phyloP scores from a whole-genome alignment of 1,140 invertebrate species.

The Cotesia chilonis region DNA sequence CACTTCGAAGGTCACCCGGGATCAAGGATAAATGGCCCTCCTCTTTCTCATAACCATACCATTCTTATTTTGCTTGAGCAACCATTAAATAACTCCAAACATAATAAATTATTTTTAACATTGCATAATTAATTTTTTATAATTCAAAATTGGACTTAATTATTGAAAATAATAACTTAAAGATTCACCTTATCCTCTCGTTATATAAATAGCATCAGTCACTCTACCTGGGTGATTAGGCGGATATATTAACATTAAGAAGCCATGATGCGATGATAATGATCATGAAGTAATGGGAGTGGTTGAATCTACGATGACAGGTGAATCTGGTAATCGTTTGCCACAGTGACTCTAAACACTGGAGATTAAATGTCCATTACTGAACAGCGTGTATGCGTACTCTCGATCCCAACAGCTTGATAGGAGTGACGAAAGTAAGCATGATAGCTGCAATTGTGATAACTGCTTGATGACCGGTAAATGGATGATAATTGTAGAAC shows the following conservation, averaged over 20 bases:
- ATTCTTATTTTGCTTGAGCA: not conserved
- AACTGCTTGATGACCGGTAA: conserved; percentile 63
- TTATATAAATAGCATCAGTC: conserved; percentile 4
- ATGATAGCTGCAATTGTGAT: conserved; percentile 55
- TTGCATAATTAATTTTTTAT: too few species aligned
- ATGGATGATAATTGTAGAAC: conserved; percentile 62
- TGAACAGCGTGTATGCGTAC: not conserved
- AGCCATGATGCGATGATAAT: conserved; percentile 59
- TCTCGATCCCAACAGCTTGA: not conserved
- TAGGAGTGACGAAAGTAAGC: conserved; percentile 42
- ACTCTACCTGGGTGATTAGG: conserved; percentile 10
- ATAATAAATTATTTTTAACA: too few species aligned
- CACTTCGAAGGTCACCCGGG: conserved; percentile 15
- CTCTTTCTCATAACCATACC: conserved; percentile 26
- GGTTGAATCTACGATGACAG: conserved; percentile 60
- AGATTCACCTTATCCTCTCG: too few species aligned
- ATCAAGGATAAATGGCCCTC: conserved; percentile 34
- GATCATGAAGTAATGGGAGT: conserved; percentile 48
- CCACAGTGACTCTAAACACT: conserved; percentile 39
- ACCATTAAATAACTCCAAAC: too few species aligned
- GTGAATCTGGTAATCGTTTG: conserved; percentile 61
- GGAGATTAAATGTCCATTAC: conserved; percentile 10
- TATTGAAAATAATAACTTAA: too few species aligned
- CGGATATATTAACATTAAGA: conserved; percentile 58
- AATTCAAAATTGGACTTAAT: too few species aligned